Base-by-base conservation (phyloP, 1,140 invertebrate species). In the Leptopilina boulardi region DNA sequence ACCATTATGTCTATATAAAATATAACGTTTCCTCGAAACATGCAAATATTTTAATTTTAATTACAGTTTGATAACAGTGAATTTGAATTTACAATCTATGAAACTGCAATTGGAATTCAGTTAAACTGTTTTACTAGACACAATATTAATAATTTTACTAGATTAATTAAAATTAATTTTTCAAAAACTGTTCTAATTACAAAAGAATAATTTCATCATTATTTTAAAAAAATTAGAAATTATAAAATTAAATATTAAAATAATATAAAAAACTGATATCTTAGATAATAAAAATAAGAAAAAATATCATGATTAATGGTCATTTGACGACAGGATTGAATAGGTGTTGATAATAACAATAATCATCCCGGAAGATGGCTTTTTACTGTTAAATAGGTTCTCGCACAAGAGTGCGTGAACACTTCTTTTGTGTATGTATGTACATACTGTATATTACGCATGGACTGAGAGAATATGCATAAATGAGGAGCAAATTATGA, bases 401-500 rank as follows among this genome's bases (percentile, higher is more conserved):
- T n/a, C 23, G 56, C 56, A 26, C 56, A 15, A 66, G n/a, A n/a
- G n/a, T 6, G 23, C 30, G 56, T 66, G 56, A 66, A 15, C 30
- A 13, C 23, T 30, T 8, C 21, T 6, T 59, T 10, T 59, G 3
- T 59, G 54, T 13, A 13, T 23, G 1, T 10, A 19, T 47, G 11
- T 47, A n/a, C 11, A 47, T 34, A 3, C 30, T 34, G 51, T 23
- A 59, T 6, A 23, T 19, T 59, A 10, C 21, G 18, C 54, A 59
- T 23, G 18, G 18, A 23, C 54, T 23, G 21, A 59, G 21, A 59
- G 21, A 59, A 59, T 59, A 59, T 66, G 59, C 59, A 66, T 66
- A 34, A 66, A 66, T 66, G 4, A 66, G 59, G 8, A 66, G 15
- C 23, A 66, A 66, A 30, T 30, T 66, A 66, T 83, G 70, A 76